Conservation (phyloP, 1,140 invertebrate genomes). For the Nebria ingens region DNA sequence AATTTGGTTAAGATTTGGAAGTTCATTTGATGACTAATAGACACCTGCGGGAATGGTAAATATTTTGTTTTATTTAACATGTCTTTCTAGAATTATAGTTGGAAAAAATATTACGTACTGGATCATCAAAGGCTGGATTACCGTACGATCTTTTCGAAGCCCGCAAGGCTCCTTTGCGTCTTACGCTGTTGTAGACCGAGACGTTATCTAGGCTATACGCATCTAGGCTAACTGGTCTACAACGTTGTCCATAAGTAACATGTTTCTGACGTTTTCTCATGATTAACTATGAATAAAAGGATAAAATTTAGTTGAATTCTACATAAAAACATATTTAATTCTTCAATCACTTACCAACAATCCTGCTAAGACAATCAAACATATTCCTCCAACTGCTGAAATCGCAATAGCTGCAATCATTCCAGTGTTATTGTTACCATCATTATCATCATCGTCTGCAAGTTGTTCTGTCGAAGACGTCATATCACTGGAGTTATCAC, state of each 20-base stretch:
- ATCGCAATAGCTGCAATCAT: slow-evolving; percentile 43
- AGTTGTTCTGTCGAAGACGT: neutral
- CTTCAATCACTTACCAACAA: slow-evolving; percentile 45
- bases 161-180: slow-evolving; percentile 56
- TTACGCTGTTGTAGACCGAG: slow-evolving; percentile 67
- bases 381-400: slow-evolving; percentile 40
- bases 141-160: slow-evolving; percentile 83
- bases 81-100: too few relatives aligned
- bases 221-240: slow-evolving; percentile 75
- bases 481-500: neutral
- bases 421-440: slow-evolving; percentile 25
- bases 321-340: slow-evolving; percentile 12
- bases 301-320: slow-evolving; percentile 15
- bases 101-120: slow-evolving; percentile 46
- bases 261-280: slow-evolving; percentile 59
- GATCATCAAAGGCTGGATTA: slow-evolving; percentile 86
- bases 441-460: neutral
- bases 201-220: slow-evolving; percentile 83
- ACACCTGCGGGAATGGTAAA: slow-evolving; percentile 43
- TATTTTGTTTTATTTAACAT: too few relatives aligned
- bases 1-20: slow-evolving; percentile 65
- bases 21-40: slow-evolving; percentile 59
- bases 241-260: slow-evolving; percentile 66
- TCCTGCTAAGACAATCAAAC: slow-evolving; percentile 49
- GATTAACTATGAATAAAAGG: slow-evolving; percentile 43